Percentiles rank a stretch among this genome's conserved stretches.
phyloP scores from a whole-genome alignment of 1,140 invertebrate species.

The Drosophila paulistorum region DNA sequence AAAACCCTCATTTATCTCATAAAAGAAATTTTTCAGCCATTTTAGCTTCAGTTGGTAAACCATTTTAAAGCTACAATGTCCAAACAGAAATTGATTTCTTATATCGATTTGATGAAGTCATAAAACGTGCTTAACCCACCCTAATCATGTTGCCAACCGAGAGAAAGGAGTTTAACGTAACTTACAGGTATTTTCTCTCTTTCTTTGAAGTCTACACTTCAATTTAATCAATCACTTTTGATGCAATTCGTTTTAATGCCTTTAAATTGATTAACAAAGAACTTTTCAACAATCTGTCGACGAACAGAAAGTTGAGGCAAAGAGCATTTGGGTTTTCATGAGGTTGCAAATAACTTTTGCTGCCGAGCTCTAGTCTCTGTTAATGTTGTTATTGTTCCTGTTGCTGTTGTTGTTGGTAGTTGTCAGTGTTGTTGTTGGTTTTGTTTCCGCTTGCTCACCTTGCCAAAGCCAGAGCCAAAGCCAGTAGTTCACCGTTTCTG shows the following conservation, averaged over 20 bases:
- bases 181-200: background rate
- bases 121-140: too few species aligned
- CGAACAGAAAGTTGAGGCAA: background rate
- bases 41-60: too few species aligned
- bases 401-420: conserved; percentile 26
- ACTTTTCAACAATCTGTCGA: background rate
- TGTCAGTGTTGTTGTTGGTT: conserved; percentile 20
- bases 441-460: conserved; percentile 38
- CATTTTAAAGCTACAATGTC: too few species aligned
- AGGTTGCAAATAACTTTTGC: conserved; percentile 12
- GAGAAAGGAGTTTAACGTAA: too few species aligned
- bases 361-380: conserved; percentile 21
- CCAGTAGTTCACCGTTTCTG: conserved; percentile 5
- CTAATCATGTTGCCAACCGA: too few species aligned
- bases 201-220: background rate
- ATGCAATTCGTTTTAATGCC: background rate
- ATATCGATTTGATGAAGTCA: too few species aligned
- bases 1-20: too few species aligned
- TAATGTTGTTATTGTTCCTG: conserved; percentile 33
- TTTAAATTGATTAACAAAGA: conserved; percentile 7
- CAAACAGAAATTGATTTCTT: too few species aligned
- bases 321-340: background rate
- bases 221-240: background rate
- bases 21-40: too few species aligned
- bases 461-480: conserved; percentile 28